Base-by-base conservation (phyloP, 2,113 vertebrate genomes). In the Petrocephalus microphthalmus region DNA sequence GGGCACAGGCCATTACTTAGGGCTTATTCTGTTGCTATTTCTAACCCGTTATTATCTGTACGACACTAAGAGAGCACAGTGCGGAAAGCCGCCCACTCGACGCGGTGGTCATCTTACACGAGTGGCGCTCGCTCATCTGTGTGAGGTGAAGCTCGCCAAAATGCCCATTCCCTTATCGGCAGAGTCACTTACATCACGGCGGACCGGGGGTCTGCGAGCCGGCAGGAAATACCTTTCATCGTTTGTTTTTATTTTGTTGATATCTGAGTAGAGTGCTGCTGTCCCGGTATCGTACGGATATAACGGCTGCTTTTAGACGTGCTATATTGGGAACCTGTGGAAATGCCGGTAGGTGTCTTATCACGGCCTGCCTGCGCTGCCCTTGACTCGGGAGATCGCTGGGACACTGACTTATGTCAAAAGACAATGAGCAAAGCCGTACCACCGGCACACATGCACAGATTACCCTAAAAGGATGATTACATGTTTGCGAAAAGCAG, bases 401-500 rank as follows among this genome's bases (percentile, higher is more conserved):
- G 33, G 17, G 33, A 42, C 33, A 19, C 71, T 78, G 71, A 78
- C 71, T 37, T 42, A 42, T 78, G 33, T 78, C 71, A 78, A 78
- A 78, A 78, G 81, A 84, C 42, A 84, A 84, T 51, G 47, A n/a
- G 81, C 8, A 49, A 84, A 49, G 47, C 11, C n/a, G 47, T 49
- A 25, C 42, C 81, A 84, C 7, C 22, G n/a, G 81, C 81, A 47
- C 19, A 51, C 42, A 84, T 20, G 42, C 47, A 49, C 7, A n/a
- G 47, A 19, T 52, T 52, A 52, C 10, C 51, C 25, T 51, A 85
- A 52, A 85, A 5, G 51, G 84, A 17, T 53, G 51, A 85, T 51
- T 85, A 29, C 53, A 83, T 51, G 45, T 47, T 83, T 83, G 33
- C 5, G 17, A 22, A 64, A 33, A 93, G 94, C 94, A 94, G 94